A percentile compares a stretch with the other conserved stretches of the same genome.
Conservation (phyloP, 2,113 vertebrate species). For the Zapornia atra region DNA sequence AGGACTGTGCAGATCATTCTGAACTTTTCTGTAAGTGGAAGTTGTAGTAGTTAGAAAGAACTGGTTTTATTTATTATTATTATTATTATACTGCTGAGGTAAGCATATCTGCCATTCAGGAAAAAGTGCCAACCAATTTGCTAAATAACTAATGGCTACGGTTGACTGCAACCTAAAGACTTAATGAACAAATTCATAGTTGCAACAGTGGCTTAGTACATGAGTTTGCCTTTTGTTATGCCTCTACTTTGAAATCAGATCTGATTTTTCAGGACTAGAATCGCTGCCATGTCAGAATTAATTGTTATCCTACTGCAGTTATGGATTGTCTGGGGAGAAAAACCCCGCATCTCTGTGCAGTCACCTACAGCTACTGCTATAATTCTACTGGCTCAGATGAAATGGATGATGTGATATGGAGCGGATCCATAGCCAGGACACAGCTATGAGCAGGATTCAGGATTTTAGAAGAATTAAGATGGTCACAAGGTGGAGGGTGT, state of each 20-base stretch:
- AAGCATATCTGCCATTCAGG: not conserved
- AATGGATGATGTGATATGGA: not conserved
- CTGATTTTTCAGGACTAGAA: not conserved
- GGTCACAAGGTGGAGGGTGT: not conserved
- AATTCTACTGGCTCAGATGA: not conserved
- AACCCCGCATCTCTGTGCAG: rapidly evolving
- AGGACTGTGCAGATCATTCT: not conserved
- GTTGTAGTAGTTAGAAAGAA: not conserved
- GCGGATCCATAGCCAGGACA: not conserved
- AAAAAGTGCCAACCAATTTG: not conserved
- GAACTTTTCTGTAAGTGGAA: not conserved
- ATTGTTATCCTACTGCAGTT: not conserved
- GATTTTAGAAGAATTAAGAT: not conserved
- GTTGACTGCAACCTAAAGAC: not conserved
- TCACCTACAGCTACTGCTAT: not conserved
- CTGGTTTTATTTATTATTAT: not conserved
- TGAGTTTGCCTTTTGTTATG: not conserved
- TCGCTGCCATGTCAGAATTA: not conserved
- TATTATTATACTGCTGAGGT: not conserved
- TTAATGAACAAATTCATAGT: not conserved
- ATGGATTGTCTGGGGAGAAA: not conserved
- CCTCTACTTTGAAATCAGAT: not conserved
- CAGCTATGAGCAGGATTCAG: not conserved
- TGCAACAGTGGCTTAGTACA: not conserved
- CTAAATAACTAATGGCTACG: not conserved